phyloP scores from a whole-genome alignment of 2,888 invertebrate species.

The Bhutanitis thaidina region DNA sequence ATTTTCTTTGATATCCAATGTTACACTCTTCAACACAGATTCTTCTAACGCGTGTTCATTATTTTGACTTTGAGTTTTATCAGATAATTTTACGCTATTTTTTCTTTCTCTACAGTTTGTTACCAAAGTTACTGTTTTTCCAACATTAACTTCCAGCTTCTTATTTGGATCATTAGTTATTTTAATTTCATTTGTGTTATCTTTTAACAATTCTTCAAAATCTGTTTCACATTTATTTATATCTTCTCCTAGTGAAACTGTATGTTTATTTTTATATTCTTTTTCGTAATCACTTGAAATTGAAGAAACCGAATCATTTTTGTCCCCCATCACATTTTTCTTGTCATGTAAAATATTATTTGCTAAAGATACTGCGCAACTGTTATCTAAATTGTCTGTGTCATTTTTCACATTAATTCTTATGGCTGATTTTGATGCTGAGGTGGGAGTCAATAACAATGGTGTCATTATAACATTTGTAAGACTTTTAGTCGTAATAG shows the following conservation, averaged over 20 bases:
- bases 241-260: slow-evolving; percentile 30
- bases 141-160: slow-evolving; percentile 64
- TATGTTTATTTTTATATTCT: slow-evolving; percentile 30
- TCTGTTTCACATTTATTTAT: slow-evolving; percentile 66
- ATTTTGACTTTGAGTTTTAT: slow-evolving; percentile 25
- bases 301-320: slow-evolving; percentile 3
- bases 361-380: slow-evolving; percentile 21
- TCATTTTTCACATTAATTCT: slow-evolving; percentile 49
- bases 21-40: background rate
- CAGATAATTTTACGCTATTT: slow-evolving; percentile 26
- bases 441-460: slow-evolving; percentile 51
- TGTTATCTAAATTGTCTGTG: slow-evolving; percentile 34
- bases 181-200: slow-evolving; percentile 74
- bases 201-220: slow-evolving; percentile 73
- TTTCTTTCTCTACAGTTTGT: slow-evolving; percentile 36
- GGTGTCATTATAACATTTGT: slow-evolving; percentile 62
- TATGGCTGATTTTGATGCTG: slow-evolving; percentile 36
- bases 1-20: slow-evolving; percentile 3
- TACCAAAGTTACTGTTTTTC: slow-evolving; percentile 53
- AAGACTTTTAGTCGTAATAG: slow-evolving; percentile 47
- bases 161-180: slow-evolving; percentile 62
- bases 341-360: slow-evolving; percentile 17
- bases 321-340: slow-evolving; percentile 15
- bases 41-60: slow-evolving; percentile 17
- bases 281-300: slow-evolving; percentile 8